These are phyloP conservation scores for Rhinopomastus cyanomelas DNA, from an alignment of 2,113 vertebrate genomes.

Conservation along the genomic window DNA sequence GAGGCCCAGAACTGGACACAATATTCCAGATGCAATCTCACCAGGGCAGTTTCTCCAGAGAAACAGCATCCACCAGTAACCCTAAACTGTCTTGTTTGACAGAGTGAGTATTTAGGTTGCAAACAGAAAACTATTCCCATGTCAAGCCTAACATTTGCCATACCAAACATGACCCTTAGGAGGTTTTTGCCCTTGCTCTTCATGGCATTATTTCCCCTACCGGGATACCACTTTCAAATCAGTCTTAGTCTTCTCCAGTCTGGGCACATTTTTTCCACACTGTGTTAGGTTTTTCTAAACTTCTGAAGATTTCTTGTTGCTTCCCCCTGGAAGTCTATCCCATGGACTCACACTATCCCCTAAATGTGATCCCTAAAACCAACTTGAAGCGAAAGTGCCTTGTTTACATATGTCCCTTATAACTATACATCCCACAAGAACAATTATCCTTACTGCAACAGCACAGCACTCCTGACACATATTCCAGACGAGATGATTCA, in stretches of 20 bases:
- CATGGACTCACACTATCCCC: background rate
- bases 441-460: background rate
- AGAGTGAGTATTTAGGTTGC: background rate
- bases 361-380: background rate
- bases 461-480: background rate
- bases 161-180: background rate
- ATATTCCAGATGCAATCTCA: too few relatives aligned
- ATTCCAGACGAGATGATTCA: background rate
- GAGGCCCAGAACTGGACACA: too few relatives aligned
- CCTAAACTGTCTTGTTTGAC: background rate
- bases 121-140: background rate
- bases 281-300: background rate
- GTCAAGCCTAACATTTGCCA: background rate
- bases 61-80: background rate
- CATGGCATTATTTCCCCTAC: background rate
- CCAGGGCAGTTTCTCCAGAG: too few relatives aligned
- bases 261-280: background rate
- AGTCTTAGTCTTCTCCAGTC: background rate
- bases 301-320: background rate
- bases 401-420: background rate
- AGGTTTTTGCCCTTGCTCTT: background rate
- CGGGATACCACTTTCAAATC: background rate
- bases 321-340: background rate
- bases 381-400: background rate
- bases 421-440: background rate